Base-by-base conservation (phyloP, 2,797 vertebrate genomes). In the Atherinosoma microstoma region DNA sequence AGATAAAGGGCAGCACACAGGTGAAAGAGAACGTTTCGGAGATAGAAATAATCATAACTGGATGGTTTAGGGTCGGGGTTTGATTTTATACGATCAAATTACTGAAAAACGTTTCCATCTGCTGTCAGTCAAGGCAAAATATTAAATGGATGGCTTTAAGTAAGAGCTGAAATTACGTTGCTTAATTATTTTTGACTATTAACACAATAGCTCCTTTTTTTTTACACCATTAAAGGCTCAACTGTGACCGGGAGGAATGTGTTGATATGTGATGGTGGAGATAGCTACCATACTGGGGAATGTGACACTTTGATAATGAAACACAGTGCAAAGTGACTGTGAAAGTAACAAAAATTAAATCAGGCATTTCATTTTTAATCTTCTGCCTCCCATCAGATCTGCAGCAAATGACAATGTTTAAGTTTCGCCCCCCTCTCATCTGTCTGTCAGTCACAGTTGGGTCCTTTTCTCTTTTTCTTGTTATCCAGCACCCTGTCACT, bases 321-420 rank as follows among this genome's bases (percentile, higher is more conserved):
- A 88, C 78, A 75, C 86, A 70, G 77, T 22, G 81, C 81, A 90
- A 90, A 90, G 84, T 89, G 89, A 83, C 82, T 89, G 87, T 78
- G 82, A 91, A 90, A 85, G 79, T 84, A 89, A 83, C 85, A 72
- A 83, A 87, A 84, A 91, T 90, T 81, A 80, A 88, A 88, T 89
- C 79, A 83, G 83, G 76, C 79, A 64, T 84, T 92, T 89, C 73
- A 83, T 83, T 90, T 87, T 86, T 78, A 86, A 90, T 89, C 79
- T 73, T 77, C 70, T 56, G 76, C 71, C 79, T 84, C 76, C 76
- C 74, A 61, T 86, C 82, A 76, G 73, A 79, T 82, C 73, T 10
- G 74, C 58, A 51, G 58, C 53, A 78, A 83, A 84, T 80, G 77
- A 77, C 67, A 75, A 66, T 70, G 61, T 83, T 76, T 73, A 80